Conservation (phyloP, 2,888 invertebrate species). For the Pelosia muscerda region DNA sequence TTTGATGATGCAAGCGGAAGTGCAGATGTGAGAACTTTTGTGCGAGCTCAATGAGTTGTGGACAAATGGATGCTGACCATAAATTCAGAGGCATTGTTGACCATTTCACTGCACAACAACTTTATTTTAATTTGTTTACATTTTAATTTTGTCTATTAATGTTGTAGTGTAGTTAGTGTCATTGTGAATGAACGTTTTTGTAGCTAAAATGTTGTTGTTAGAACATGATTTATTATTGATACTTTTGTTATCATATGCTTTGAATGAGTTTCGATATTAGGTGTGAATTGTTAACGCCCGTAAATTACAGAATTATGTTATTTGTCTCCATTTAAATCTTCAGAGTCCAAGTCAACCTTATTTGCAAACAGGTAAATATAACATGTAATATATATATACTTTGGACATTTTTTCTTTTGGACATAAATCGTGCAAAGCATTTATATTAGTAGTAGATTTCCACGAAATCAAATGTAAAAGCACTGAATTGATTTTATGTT, state of each 20-base stretch:
- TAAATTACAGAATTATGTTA: neutral
- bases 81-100: slow-evolving; percentile 39
- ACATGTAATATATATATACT: no score
- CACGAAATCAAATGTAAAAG: slow-evolving; percentile 36
- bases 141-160: slow-evolving; percentile 20
- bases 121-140: slow-evolving; percentile 45
- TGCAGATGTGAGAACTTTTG: slow-evolving; percentile 63
- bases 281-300: no score
- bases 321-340: neutral
- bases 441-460: no score
- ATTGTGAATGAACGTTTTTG: neutral
- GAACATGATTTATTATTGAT: slow-evolving; percentile 19
- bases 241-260: slow-evolving; percentile 8
- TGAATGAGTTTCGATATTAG: neutral
- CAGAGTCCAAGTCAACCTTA: no score
- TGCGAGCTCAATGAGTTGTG: slow-evolving; percentile 48
- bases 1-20: slow-evolving; percentile 57
- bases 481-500: slow-evolving; percentile 50
- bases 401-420: no score
- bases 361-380: no score
- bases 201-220: slow-evolving; percentile 21
- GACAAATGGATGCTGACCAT: slow-evolving; percentile 48
- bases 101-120: slow-evolving; percentile 32
- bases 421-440: no score
- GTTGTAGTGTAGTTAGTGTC: neutral